Evolutionary conservation across 2,888 invertebrate species (phyloP).

Genomic region (Petrolisthes cinctipes): DNA sequence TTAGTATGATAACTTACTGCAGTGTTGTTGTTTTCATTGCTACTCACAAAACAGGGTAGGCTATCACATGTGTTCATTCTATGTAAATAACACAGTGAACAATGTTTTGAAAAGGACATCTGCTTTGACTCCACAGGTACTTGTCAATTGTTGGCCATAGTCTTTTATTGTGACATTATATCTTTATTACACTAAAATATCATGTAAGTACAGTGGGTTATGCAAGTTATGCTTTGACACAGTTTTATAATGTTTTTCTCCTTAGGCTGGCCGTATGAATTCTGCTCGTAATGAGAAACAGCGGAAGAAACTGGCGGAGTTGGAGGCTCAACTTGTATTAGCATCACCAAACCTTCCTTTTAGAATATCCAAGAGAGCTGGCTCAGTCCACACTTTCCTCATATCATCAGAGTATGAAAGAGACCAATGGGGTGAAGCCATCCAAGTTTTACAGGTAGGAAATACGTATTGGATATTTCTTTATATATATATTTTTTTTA

Average conservation of each 20-base stretch:
- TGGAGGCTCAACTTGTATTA: conserved; percentile 89
- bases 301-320: conserved; percentile 88
- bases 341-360: conserved; percentile 91
- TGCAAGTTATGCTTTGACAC: no score
- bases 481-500: background rate
- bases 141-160: no score
- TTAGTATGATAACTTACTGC: no score
- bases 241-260: background rate
- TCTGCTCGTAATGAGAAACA: conserved; percentile 78
- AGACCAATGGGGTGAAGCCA: conserved; percentile 93
- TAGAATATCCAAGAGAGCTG: conserved; percentile 79
- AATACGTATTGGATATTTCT: background rate
- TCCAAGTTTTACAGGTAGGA: conserved; percentile 82
- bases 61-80: no score
- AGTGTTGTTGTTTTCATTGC: no score
- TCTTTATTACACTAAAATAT: background rate
- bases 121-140: no score
- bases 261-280: conserved; percentile 47
- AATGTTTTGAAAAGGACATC: no score
- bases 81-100: no score
- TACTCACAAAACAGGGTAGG: no score
- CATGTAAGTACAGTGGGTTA: background rate
- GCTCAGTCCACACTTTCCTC: conserved; percentile 79
- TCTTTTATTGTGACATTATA: conserved; percentile 8
- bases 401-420: conserved; percentile 94